These are phyloP conservation scores for Ranitomeya variabilis DNA, from an alignment of 2,113 vertebrate genomes.

Conservation along the genomic window DNA sequence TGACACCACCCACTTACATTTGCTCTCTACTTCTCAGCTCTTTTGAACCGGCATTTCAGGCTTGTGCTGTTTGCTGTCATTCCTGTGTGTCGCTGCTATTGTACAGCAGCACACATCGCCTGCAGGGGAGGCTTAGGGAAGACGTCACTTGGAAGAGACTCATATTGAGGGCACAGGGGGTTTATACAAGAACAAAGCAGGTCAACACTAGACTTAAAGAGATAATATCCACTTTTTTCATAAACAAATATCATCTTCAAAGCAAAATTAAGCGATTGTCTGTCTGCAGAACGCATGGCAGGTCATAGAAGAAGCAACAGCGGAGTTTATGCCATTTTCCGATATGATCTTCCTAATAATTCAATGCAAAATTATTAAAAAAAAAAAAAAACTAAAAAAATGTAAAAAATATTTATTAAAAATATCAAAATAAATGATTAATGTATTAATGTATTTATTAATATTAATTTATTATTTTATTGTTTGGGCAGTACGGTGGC, in stretches of 20 bases:
- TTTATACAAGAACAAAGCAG: constrained; percentile 17
- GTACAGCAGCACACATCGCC: neutral
- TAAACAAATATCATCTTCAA: neutral
- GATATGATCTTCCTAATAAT: too few species aligned
- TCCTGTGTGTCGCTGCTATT: neutral
- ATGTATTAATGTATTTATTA: neutral
- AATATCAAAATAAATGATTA: neutral
- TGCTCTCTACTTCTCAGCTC: neutral
- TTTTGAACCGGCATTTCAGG: constrained; percentile 38
- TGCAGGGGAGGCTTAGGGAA: neutral
- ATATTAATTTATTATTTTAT: too few species aligned
- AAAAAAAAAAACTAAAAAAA: too few species aligned
- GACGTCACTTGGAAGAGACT: constrained; percentile 17
- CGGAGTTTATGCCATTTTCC: too few species aligned
- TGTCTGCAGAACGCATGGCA: neutral
- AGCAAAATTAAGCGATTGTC: neutral
- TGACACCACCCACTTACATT: neutral
- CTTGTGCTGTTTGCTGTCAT: neutral
- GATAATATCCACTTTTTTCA: constrained; percentile 6
- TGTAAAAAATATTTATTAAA: neutral
- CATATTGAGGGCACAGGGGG: neutral
- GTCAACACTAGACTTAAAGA: constrained; percentile 13
- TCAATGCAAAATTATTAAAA: too few species aligned
- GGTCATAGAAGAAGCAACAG: too few species aligned
- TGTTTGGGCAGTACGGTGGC: too few species aligned